Conservation (phyloP, 2,888 invertebrate species). For the Yponomeuta evonymella region DNA sequence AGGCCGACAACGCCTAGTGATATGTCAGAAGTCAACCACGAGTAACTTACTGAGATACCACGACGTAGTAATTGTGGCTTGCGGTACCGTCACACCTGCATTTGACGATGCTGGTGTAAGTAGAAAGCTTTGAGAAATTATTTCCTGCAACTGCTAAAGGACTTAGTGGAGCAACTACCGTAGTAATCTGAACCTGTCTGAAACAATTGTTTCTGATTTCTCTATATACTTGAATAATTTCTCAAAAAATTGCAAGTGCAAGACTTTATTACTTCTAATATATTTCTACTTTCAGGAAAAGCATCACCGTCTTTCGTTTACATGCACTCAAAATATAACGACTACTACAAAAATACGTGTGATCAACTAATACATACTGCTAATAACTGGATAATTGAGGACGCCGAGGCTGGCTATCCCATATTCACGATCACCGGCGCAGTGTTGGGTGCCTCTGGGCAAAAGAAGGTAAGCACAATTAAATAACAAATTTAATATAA, state of each 20-base stretch:
- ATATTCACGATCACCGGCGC: slow-evolving; percentile 51
- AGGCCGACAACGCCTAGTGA: no score
- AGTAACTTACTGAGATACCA: no score
- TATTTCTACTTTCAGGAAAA: not conserved
- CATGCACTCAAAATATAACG: slow-evolving; percentile 54
- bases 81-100: no score
- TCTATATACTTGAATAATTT: no score
- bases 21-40: no score
- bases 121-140: no score
- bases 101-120: no score
- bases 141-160: not conserved
- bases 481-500: slow-evolving; percentile 36
- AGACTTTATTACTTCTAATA: not conserved
- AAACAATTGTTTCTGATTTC: no score
- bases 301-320: slow-evolving; percentile 28
- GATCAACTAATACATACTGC: slow-evolving; percentile 55
- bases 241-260: no score
- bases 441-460: slow-evolving; percentile 32
- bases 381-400: slow-evolving; percentile 59
- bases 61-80: no score
- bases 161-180: no score
- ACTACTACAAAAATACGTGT: slow-evolving; percentile 54
- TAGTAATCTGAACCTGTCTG: no score
- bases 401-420: slow-evolving; percentile 50
- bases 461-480: slow-evolving; percentile 55